Evolutionary conservation across 2,797 vertebrate genomes (phyloP), one percentile per base, ranked within the genome.

Genomic region (Dendrocincla fuliginosa): DNA sequence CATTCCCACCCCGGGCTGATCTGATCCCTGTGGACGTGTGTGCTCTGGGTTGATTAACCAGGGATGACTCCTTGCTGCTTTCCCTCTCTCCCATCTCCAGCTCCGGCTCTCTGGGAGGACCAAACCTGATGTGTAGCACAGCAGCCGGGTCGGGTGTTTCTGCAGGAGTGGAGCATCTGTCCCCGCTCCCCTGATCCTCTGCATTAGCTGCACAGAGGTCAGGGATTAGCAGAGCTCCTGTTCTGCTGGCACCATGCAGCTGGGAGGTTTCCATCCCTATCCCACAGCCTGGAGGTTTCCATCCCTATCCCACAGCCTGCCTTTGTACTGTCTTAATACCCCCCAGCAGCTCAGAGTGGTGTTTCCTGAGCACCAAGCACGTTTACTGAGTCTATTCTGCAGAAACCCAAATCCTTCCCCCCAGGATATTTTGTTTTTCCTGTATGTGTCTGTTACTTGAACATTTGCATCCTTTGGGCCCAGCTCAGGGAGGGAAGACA

Each of bases 61-160:
- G 65, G 64, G 60, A 24, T 30, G 65, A 86, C n/a, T 88, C 53
- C 70, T 86, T 50, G 9, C 77, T 86, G 80, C 77, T 86, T 71
- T 64, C 65, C 50, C 57, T 88, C 79, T 68, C 71, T 70, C 55
- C 13, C 28, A 1, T 28, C 50, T 50, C 23, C 64, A 30, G 6
- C 2, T 67, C 50, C 47, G 60, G 60, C 60, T 83, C 64, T 46
- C 52, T 1, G 2, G 15, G 74, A 88, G 57, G 27, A 56, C 65
- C 60, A 65, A 83, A n/a, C 49, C 33, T 1, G 0, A 9, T 0
- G 0, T 17, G 63, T n/a, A 42, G n/a, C 4, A 0, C 49, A 5
- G 67, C 44, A 52, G 84, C 49, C 30, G 3, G 20, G 39, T 1
- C 0, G 6, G n/a, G 35, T 73, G 44, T 32, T 85, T 27, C 67